A percentile compares a stretch with the other conserved stretches of the same genome.
Conservation (phyloP, 2,888 invertebrate species). For the Neelides folsomi region DNA sequence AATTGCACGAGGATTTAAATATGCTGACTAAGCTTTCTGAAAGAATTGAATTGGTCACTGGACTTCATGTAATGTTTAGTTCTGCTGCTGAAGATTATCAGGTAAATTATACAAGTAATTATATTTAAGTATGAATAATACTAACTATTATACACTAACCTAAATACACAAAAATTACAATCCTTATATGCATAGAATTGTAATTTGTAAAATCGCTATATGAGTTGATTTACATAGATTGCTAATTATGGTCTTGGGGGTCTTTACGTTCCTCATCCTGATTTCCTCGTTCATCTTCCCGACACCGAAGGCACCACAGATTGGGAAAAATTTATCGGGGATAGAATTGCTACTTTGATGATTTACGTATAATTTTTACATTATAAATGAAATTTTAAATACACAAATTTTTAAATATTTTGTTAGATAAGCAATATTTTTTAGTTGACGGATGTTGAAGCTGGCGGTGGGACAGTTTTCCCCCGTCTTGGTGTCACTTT, state of each 20-base stretch:
- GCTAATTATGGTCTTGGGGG: constrained; percentile 47
- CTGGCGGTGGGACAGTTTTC: constrained; percentile 46
- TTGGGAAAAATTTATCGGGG: constrained; percentile 38
- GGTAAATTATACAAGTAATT: constrained; percentile 8
- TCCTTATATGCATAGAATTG: too few species aligned
- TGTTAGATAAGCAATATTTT: constrained; percentile 16
- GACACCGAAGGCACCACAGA: constrained; percentile 30
- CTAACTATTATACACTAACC: too few species aligned
- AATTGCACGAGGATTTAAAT: constrained; percentile 28
- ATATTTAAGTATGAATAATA: too few species aligned
- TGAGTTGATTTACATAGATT: too few species aligned
- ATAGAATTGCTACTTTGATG: constrained; percentile 45
- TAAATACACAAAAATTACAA: too few species aligned
- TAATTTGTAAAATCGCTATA: too few species aligned
- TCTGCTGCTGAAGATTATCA: constrained; percentile 34
- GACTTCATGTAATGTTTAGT: constrained; percentile 27
- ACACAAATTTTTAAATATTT: too few species aligned
- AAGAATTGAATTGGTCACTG: constrained; percentile 31
- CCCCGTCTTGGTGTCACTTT: constrained; percentile 42
- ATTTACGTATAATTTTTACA: constrained; percentile 45
- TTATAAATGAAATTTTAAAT: too few species aligned
- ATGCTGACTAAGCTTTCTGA: constrained; percentile 25
- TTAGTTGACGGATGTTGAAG: constrained; percentile 43
- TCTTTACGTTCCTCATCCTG: constrained; percentile 45
- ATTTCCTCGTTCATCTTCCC: constrained; percentile 36